A percentile compares a stretch with the other conserved stretches of the same genome.
phyloP scores from a whole-genome alignment of 1,140 invertebrate species.

The Pogonognathellus flavescens region DNA sequence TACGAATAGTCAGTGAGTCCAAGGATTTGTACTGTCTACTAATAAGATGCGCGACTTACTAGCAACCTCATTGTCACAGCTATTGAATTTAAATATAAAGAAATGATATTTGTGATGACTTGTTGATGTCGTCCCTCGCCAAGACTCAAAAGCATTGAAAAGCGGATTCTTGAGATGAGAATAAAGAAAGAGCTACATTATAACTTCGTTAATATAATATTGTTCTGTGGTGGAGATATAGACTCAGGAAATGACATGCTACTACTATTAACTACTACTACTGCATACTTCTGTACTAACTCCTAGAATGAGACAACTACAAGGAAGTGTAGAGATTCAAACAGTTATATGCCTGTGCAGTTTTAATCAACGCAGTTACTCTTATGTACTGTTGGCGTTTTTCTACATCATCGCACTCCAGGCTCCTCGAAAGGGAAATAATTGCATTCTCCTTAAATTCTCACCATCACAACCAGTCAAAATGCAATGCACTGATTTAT shows the following conservation, averaged over 20 bases:
- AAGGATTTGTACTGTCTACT: neutral
- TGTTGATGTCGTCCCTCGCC: constrained; percentile 19
- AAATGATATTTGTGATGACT: too few species aligned
- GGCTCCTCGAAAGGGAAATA: neutral
- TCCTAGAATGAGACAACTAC: neutral
- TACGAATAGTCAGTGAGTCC: neutral
- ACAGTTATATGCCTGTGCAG: too few species aligned
- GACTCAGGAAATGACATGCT: constrained; percentile 7
- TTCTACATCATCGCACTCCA: neutral
- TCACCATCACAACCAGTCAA: neutral
- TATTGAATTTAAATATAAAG: too few species aligned
- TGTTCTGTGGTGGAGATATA: constrained; percentile 26
- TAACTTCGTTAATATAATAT: neutral
- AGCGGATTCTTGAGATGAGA: neutral
- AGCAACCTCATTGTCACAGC: too few species aligned
- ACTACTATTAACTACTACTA: neutral
- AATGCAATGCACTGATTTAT: constrained; percentile 42
- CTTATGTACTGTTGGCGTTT: too few species aligned
- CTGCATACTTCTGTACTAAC: neutral
- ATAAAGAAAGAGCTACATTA: neutral
- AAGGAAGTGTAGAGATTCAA: too few species aligned
- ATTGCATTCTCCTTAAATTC: neutral
- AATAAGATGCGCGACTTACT: too few species aligned
- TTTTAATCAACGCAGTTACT: too few species aligned
- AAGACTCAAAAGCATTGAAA: constrained; percentile 2